These are phyloP conservation scores for Gymnothorax reevesii DNA, from an alignment of 2,797 vertebrate species.

Conservation along the genomic window DNA sequence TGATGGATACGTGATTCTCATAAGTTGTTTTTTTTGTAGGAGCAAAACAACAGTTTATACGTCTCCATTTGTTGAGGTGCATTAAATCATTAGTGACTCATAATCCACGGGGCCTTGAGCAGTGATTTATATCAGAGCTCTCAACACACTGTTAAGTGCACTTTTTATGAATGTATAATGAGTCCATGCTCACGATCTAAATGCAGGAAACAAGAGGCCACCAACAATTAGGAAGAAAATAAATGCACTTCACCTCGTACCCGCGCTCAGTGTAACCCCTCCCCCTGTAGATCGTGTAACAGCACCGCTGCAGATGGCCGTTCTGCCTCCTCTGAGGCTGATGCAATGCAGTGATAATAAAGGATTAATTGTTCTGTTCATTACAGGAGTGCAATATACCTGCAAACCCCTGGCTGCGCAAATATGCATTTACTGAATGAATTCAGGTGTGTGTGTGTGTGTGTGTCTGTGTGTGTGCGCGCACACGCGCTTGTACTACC, in stretches of 20 bases:
- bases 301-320: neutral
- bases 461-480: neutral
- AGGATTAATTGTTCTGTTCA: conserved; percentile 13
- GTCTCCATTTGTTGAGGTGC: neutral
- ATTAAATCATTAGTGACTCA: neutral
- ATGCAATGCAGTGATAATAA: neutral
- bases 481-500: conserved; percentile 30
- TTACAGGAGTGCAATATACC: neutral
- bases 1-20: neutral
- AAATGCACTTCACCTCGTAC: neutral
- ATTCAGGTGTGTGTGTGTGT: neutral
- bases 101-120: neutral
- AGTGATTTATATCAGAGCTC: neutral
- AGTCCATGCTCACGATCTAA: neutral
- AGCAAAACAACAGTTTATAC: neutral
- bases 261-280: neutral
- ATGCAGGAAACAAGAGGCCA: neutral
- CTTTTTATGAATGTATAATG: neutral
- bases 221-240: neutral
- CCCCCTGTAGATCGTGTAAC: neutral
- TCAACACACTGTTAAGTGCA: neutral
- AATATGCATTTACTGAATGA: neutral
- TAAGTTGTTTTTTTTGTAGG: neutral
- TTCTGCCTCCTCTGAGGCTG: neutral
- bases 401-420: neutral